Conservation (phyloP, 2,888 invertebrate genomes). For the Polydrusus cervinus region DNA sequence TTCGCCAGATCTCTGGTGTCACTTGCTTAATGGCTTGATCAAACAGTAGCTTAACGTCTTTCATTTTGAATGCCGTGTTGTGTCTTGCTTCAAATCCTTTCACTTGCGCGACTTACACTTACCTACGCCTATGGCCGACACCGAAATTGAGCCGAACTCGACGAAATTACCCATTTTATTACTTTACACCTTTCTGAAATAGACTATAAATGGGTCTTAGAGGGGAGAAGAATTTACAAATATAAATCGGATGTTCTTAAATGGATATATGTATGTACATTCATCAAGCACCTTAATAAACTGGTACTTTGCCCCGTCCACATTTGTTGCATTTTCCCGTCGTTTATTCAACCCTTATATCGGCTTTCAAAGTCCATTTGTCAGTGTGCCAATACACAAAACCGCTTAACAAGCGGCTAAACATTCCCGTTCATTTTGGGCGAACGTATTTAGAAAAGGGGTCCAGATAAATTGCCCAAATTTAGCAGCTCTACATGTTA, state of each 20-base stretch:
- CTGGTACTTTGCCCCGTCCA: slow-evolving; percentile 14
- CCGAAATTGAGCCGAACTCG: too few relatives aligned
- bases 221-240: background rate
- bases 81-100: too few relatives aligned
- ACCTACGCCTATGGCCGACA: too few relatives aligned
- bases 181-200: too few relatives aligned
- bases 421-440: slow-evolving; percentile 46
- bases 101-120: too few relatives aligned
- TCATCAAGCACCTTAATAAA: slow-evolving; percentile 24
- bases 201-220: too few relatives aligned
- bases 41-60: too few relatives aligned
- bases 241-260: background rate
- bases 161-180: too few relatives aligned
- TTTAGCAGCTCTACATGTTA: slow-evolving; percentile 54
- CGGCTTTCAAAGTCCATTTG: slow-evolving; percentile 53
- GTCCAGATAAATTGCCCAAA: slow-evolving; percentile 51
- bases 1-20: too few relatives aligned
- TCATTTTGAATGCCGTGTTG: too few relatives aligned
- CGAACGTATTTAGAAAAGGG: slow-evolving; percentile 54
- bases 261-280: background rate
- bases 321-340: slow-evolving; percentile 39
- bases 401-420: slow-evolving; percentile 56
- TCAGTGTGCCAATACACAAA: slow-evolving; percentile 55
- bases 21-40: too few relatives aligned
- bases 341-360: slow-evolving; percentile 47